These are phyloP conservation scores for Trichomalopsis sarcophagae DNA, from an alignment of 1,140 invertebrate genomes.

Conservation along the genomic window DNA sequence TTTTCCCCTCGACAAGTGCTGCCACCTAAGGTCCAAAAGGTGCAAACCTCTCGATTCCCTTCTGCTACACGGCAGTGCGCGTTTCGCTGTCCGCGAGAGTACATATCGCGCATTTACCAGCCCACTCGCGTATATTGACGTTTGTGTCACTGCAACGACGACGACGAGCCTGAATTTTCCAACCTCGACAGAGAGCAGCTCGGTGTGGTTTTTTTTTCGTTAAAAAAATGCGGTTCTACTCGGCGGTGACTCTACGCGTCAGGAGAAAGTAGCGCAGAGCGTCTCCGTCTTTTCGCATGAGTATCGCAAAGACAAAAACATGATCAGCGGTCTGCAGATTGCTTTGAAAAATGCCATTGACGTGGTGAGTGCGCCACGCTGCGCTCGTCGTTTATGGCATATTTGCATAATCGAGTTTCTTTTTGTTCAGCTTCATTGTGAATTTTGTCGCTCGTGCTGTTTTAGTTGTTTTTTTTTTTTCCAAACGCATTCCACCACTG, in stretches of 20 bases:
- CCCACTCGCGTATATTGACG: background rate
- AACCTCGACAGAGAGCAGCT: background rate
- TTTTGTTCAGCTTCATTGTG: background rate
- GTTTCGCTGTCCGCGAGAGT: too few relatives aligned
- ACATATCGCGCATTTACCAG: too few relatives aligned
- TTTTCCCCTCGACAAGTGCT: background rate
- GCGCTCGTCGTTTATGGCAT: background rate
- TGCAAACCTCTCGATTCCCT: too few relatives aligned
- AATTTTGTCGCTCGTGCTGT: background rate
- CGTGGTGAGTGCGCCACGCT: constrained; percentile 68
- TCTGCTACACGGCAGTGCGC: too few relatives aligned
- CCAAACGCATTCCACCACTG: background rate
- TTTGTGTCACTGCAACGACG: background rate
- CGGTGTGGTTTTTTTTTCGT: too few relatives aligned
- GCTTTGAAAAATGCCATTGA: constrained; percentile 75
- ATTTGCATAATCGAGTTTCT: background rate
- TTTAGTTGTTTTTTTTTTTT: background rate
- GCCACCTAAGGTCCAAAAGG: background rate
- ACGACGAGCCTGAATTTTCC: background rate
- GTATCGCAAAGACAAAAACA: constrained; percentile 58
- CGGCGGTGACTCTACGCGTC: background rate
- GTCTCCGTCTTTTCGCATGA: background rate
- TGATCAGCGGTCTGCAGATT: constrained; percentile 74
- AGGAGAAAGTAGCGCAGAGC: constrained; percentile 29
- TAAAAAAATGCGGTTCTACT: constrained; percentile 29